Base-by-base conservation (phyloP, 2,113 vertebrate species). In the Tachysurus fulvidraco region DNA sequence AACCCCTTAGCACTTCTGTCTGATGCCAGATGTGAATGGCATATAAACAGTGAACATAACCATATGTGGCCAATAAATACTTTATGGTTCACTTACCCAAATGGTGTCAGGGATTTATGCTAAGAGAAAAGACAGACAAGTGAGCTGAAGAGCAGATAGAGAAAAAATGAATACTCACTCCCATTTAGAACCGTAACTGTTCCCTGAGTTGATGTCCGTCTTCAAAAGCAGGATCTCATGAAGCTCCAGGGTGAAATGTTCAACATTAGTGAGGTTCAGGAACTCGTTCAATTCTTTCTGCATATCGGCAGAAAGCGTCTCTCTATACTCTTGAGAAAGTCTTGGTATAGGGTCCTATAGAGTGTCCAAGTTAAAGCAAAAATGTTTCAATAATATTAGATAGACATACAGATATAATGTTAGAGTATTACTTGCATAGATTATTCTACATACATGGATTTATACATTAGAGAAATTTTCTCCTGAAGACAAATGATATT, bases 211-310 rank as follows among this genome's bases (percentile, higher is more conserved):
- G 3, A 16, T 80, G 86, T 83, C 90, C 4, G 93, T 94, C 92
- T 94, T 95, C 86, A 95, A 91, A 57, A 93, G 89, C 46, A 95
- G 93, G 13, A 95, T 91, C 79, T 95, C 94, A 86, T 95, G 94
- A 76, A 95, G 92, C 88, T 95, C 94, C 91, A 92, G 36, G 69
- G 83, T 60, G 74, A 95, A 94, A 1, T 85, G 9, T 8, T 93
- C 89, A 0, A 92, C 88, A 6, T 95, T 93, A 1, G 94, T 94
- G 79, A 46, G 36, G 0, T 89, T 50, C 2, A 95, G 89, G 88
- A 95, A 95, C 8, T 17, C 83, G 76, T 88, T 93, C 86, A 95
- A 64, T 0, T 74, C 88, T 23, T 36, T 91, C 83, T 76, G 69
- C 69, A 91, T 78, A 0, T 92, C 87, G 19, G 86, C 86, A 0